Evolutionary conservation across 1,140 invertebrate genomes (phyloP), one percentile per base, ranked within the genome.

Genomic region (Aricia agestis): DNA sequence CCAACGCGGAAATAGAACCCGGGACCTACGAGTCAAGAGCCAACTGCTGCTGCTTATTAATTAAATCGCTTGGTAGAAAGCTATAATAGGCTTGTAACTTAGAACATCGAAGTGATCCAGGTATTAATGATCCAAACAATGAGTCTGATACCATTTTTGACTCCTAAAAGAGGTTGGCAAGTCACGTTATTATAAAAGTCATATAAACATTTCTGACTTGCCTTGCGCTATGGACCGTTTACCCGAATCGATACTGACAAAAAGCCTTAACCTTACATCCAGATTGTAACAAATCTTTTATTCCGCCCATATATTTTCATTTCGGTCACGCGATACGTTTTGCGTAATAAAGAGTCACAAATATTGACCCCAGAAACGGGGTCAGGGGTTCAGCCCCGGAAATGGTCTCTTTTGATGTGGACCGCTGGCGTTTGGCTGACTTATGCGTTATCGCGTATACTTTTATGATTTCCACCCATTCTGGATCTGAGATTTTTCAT

Each of bases 341-440:
- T 70, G 36, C 25, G 57, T 52, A 68, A 68, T 68, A 68, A 68
- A 69, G 68, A 36, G 31, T 59, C 58, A 32, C 58, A 69, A 69
- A 69, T 75, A 75, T 71, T 68, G 58, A 69, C 67, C 72, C 67
- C 42, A 72, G 66, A 59, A 68, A 76, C 63, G 69, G 65, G 73
- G 73, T 71, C 73, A 74, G 71, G 69, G 70, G 69, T 71, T 74
- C 65, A 61, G 36, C 65, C 67, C 73, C 73, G 73, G 75, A 77
- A 77, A 71, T 74, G 66, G 75, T 74, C 73, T 76, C 70, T 72
- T 69, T 70, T 71, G 74, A 69, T 69, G 57, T 61, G 25, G 57
- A 45, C 57, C 67, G 15, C n/a, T 59, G 11, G 18, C 58, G 18
- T 59, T 59, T 59, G 18, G 58, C 17, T 18, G 18, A 63, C 18